Percentiles rank a stretch among this genome's conserved stretches.
phyloP scores from a whole-genome alignment of 2,797 vertebrate species.

The Tympanoctomys barrerae region DNA sequence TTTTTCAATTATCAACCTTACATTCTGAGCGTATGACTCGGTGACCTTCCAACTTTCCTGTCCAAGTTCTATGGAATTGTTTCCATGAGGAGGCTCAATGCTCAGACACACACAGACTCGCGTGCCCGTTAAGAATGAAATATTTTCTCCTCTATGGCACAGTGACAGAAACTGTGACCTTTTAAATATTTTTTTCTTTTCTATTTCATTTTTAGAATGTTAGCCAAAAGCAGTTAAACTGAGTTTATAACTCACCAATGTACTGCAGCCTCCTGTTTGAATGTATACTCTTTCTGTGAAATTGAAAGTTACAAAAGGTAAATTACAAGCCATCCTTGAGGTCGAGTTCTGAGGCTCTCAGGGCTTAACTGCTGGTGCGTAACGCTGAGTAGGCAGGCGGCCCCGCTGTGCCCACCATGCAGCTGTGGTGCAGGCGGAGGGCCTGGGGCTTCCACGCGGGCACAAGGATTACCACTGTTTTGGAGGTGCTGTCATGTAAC shows the following conservation, averaged over 20 bases:
- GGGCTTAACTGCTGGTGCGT: no score
- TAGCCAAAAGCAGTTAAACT: neutral
- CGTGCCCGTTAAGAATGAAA: neutral
- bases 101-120: neutral
- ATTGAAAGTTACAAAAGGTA: neutral
- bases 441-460: accelerated
- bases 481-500: accelerated
- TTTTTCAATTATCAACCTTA: neutral
- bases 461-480: no score
- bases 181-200: conserved; percentile 10
- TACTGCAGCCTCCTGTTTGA: neutral
- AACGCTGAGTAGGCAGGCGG: accelerated
- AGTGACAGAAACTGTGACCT: neutral
- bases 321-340: neutral
- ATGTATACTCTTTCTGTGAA: neutral
- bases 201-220: neutral
- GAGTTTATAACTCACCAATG: neutral
- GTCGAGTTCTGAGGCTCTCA: neutral
- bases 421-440: accelerated
- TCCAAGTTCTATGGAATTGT: neutral
- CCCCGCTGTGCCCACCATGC: accelerated
- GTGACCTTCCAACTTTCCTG: neutral
- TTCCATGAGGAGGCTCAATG: neutral
- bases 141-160: neutral
- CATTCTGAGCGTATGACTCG: neutral